phyloP scores from a whole-genome alignment of 2,797 vertebrate genomes.

The Gymnocypris eckloni region DNA sequence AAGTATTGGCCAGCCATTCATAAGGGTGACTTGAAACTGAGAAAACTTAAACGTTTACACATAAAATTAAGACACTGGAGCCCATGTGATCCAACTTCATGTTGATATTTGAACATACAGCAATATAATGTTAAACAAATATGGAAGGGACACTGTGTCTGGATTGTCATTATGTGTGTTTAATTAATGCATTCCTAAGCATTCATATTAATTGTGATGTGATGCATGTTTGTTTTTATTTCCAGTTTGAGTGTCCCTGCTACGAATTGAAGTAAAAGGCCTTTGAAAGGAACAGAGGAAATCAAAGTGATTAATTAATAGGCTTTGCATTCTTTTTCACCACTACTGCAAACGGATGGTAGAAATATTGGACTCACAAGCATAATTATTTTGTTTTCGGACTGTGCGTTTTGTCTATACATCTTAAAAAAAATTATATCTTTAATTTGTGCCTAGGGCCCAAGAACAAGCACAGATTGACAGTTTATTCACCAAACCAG shows the following conservation, averaged over 20 bases:
- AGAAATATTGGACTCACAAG: background rate
- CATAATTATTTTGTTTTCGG: background rate
- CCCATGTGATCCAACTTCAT: background rate
- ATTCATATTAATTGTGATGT: background rate
- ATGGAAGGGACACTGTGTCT: background rate
- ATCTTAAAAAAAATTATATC: background rate
- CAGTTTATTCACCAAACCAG: background rate
- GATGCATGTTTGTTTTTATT: background rate
- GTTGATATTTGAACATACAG: background rate
- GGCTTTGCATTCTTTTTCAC: background rate
- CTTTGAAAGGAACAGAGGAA: background rate
- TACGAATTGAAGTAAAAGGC: background rate
- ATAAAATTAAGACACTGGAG: background rate
- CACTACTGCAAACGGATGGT: background rate
- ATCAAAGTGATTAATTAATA: background rate
- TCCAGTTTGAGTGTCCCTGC: background rate
- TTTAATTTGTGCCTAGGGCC: background rate
- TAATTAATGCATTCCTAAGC: background rate
- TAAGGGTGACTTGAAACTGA: background rate
- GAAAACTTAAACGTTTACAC: background rate
- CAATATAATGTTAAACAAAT: background rate
- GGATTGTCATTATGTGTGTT: background rate
- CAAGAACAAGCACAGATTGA: conserved; percentile 7
- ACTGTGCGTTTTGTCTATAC: background rate
- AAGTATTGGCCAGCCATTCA: background rate